Evolutionary conservation across 1,140 invertebrate species (phyloP).

Genomic region (Megathymus violae): DNA sequence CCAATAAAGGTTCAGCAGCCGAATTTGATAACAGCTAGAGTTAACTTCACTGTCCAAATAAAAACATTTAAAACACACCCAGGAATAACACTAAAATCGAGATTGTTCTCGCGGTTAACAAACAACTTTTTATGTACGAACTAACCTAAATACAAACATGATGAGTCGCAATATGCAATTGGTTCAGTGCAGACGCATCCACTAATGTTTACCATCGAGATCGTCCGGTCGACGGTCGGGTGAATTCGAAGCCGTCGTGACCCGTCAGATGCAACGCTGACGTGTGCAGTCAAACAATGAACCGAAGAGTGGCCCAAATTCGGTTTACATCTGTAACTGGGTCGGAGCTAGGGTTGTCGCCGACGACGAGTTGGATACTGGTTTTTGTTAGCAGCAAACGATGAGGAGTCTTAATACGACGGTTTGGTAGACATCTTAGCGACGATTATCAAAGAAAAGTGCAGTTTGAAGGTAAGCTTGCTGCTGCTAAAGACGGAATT

Average conservation of each 20-base stretch:
- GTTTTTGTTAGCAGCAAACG: too few relatives aligned
- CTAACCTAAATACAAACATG: conserved; percentile 19
- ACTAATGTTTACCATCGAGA: background rate
- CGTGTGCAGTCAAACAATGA: conserved; percentile 30
- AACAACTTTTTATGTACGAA: conserved; percentile 26
- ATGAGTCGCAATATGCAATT: conserved; percentile 5
- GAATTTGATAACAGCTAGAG: too few relatives aligned
- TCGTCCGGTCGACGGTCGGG: background rate
- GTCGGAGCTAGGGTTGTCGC: conserved; percentile 8
- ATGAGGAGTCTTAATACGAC: too few relatives aligned
- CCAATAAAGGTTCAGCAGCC: too few relatives aligned
- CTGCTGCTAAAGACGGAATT: too few relatives aligned
- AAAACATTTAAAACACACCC: background rate
- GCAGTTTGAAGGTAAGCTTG: too few relatives aligned
- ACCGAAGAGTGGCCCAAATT: conserved; percentile 27
- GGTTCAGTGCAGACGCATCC: background rate
- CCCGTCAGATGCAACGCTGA: conserved; percentile 7
- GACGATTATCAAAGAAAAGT: too few relatives aligned
- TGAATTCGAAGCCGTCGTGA: background rate
- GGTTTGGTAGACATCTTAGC: too few relatives aligned
- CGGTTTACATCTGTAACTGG: conserved; percentile 24
- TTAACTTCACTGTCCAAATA: background rate
- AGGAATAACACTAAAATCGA: background rate
- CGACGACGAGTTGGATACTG: too few relatives aligned
- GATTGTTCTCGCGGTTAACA: conserved; percentile 4